phyloP scores from a whole-genome alignment of 2,113 vertebrate genomes.

The Puntigrus tetrazona region DNA sequence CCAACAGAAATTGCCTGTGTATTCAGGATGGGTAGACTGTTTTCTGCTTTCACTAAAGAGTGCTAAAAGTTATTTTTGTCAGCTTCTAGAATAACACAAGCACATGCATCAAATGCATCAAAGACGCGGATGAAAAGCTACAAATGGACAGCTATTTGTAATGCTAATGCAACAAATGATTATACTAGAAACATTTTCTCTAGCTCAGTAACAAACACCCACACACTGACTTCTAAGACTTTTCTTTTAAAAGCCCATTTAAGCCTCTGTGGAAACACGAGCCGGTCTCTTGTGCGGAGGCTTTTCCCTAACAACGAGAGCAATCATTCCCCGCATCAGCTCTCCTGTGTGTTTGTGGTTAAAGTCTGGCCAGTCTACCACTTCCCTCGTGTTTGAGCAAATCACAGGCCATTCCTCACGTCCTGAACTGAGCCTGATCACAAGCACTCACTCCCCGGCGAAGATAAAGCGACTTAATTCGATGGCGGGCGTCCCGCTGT shows the following conservation, averaged over 20 bases:
- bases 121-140: no score
- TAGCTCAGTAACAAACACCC: background rate
- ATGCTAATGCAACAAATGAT: no score
- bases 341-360: background rate
- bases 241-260: background rate
- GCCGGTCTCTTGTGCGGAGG: background rate
- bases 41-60: background rate
- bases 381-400: background rate
- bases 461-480: conserved; percentile 9
- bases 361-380: background rate
- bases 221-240: background rate
- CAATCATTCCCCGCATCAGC: background rate
- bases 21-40: background rate
- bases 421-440: background rate
- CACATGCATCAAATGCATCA: background rate
- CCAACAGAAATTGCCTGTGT: background rate
- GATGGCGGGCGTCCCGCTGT: conserved; percentile 3
- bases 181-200: background rate
- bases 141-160: background rate
- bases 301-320: background rate
- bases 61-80: background rate
- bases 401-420: background rate
- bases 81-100: no score
- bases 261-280: conserved; percentile 11
- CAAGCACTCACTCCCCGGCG: background rate